Conservation (phyloP, 2,797 vertebrate genomes). For the Cossypha niveicapilla region DNA sequence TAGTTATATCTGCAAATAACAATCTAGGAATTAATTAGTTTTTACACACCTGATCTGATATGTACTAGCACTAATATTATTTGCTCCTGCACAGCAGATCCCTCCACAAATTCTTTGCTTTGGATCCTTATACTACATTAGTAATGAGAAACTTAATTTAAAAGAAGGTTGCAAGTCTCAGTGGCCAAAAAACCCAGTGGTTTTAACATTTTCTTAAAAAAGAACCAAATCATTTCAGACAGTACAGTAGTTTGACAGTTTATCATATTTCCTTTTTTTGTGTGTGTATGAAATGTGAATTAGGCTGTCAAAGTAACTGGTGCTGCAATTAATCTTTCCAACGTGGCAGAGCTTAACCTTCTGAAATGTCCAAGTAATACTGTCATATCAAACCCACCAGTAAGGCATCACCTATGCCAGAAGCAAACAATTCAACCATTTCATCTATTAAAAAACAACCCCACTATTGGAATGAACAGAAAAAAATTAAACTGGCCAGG, state of each 20-base stretch:
- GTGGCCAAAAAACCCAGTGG: background rate
- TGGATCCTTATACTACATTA: background rate
- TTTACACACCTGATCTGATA: background rate
- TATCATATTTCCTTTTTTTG: background rate
- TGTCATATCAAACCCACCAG: background rate
- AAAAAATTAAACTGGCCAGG: background rate
- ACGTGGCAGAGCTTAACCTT: background rate
- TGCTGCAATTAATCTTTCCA: conserved; percentile 11
- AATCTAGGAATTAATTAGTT: background rate
- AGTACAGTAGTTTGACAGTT: background rate
- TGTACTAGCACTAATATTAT: background rate
- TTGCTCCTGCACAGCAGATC: background rate
- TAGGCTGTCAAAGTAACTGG: background rate
- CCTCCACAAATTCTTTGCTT: background rate
- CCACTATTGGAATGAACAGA: background rate
- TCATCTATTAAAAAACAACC: background rate
- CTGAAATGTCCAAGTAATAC: background rate
- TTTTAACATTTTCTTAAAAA: background rate
- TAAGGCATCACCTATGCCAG: background rate
- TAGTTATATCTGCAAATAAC: background rate
- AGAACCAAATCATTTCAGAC: background rate
- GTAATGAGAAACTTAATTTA: background rate
- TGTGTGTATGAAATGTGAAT: background rate
- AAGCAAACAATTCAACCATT: background rate
- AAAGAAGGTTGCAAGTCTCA: background rate